Evolutionary conservation across 2,113 vertebrate genomes (phyloP).

Genomic region (Ondatra zibethicus): DNA sequence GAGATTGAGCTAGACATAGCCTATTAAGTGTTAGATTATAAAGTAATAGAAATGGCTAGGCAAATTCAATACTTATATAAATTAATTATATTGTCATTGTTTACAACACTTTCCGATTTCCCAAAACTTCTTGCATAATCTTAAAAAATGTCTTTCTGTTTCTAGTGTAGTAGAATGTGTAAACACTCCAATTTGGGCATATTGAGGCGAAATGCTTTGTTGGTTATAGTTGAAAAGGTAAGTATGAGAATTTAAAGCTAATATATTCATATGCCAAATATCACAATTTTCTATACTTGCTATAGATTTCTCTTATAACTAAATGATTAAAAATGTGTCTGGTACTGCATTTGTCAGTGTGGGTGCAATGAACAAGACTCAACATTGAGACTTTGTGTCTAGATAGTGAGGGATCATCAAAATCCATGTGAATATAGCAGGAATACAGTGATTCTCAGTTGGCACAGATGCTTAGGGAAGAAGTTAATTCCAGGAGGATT

Average conservation of each 20-base stretch:
- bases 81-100: background rate
- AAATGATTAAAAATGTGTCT: conserved; percentile 5
- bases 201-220: conserved; percentile 18
- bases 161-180: background rate
- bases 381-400: background rate
- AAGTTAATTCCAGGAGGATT: background rate
- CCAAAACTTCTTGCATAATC: background rate
- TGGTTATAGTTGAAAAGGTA: background rate
- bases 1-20: background rate
- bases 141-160: conserved; percentile 8
- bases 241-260: conserved; percentile 23
- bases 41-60: conserved; percentile 22
- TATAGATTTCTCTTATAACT: background rate
- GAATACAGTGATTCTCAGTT: background rate
- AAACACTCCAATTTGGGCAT: background rate
- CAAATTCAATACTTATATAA: background rate
- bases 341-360: background rate
- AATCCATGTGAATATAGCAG: background rate
- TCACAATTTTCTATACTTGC: background rate
- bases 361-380: background rate
- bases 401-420: background rate
- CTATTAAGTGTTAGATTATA: conserved; percentile 30
- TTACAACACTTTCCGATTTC: background rate
- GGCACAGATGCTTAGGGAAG: background rate
- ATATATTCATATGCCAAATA: background rate